Evolutionary conservation across 2,888 invertebrate genomes (phyloP), one percentile per base, ranked within the genome.

Genomic region (Schrankia costaestrigalis): DNA sequence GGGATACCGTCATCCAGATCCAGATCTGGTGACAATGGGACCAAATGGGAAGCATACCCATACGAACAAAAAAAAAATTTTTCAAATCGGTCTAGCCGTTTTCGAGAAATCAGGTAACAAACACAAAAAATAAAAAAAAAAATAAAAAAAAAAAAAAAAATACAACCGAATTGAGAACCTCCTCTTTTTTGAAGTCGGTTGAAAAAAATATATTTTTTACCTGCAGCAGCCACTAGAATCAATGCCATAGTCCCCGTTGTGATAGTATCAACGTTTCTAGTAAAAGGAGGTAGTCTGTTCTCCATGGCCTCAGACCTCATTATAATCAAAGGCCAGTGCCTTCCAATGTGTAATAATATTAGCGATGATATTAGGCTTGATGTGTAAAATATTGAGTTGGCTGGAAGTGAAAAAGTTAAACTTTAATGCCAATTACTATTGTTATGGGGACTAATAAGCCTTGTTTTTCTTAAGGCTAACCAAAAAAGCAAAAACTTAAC

Each of bases 361-460:
- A 71, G 2, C 1, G 53, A 53, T 0, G 75, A 65, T 9, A 62
- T 11, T 0, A 71, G 35, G 19, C 67, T 68, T 1, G 65, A 64
- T 0, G 56, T 46, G 38, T 71, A 68, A 41, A 78, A 78, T 1
- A 71, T 3, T 1, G 47, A 49, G 29, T 65, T 71, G 0, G 67
- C 78, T 78, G 63, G n/a, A 71, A 74, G 10, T 8, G n/a, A n/a
- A 21, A 6, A 15, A n/a, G 6, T 2, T 8, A 17, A 11, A 7
- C 9, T 3, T 8, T 1, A 1, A 9, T 9, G 2, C 13, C 12
- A 8, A 3, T 7, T 5, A 1, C 4, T 11, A 3, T 15, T 7
- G 0, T 17, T 1, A 9, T n/a, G n/a, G n/a, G n/a, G n/a, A n/a
- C n/a, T n/a, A n/a, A n/a, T n/a, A n/a, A 3, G 5, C 4, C 1